Evolutionary conservation across 2,888 invertebrate species (phyloP), one percentile per base, ranked within the genome.

Genomic region (Drosophila austrosaltans): DNA sequence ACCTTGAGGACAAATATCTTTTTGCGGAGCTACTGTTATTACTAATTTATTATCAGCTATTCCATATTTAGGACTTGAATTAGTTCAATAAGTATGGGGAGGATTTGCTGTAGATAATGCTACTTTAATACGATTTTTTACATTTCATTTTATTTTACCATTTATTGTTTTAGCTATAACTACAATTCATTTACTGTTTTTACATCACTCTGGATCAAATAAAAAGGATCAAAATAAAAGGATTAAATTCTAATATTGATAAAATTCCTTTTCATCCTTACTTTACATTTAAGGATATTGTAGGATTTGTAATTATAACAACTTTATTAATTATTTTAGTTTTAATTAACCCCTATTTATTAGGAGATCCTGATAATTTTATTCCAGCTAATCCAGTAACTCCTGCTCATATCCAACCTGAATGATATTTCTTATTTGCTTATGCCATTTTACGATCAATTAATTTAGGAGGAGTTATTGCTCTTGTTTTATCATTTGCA

Each of bases 401-500:
- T 0, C 96, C 96, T 0, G 91, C 94, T 6, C 96, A 96, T 90
- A 96, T 96, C 93, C 95, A 96, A 94, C 96, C 96, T 54, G 96
- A 97, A 94, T 96, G 96, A 95, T 96, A 96, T 91, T 97, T 96
- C 87, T 91, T 96, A 93, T 96, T 96, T 93, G 96, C 96, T 12
- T 96, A 96, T 92, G 95, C 96, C 20, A 96, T 96, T 93, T 81
- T 96, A 87, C 96, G 96, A 30, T 96, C 96, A 44, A 96, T 96
- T 68, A 96, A 96, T 94, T 90, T 96, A 93, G 96, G 96, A 63
- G 96, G 96, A 75, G 96, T 96, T 63, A 86, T 90, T 79, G 88
- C 90, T 16, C 16, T 16, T 16, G 16, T 16, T 16, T 16, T 16
- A 16, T 16, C 16, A 16, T 16, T 16, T 16, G 16, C 16, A 16